Evolutionary conservation across 2,113 vertebrate species (phyloP).

Genomic region (Pholis gunnellus): DNA sequence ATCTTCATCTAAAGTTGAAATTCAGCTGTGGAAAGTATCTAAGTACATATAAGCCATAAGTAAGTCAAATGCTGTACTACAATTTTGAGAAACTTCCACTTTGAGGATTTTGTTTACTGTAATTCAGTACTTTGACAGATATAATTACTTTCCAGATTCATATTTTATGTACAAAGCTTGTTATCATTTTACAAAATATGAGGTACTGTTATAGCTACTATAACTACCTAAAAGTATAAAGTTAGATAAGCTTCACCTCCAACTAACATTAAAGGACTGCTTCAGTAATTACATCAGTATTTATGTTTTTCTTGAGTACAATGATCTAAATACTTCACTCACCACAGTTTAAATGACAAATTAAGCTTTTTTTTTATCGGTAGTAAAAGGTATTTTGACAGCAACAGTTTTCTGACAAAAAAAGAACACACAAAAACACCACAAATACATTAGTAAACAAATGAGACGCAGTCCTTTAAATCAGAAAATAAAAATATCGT

Average conservation of each 20-base stretch:
- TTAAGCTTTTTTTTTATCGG: conserved; percentile 31
- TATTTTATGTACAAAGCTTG: not conserved
- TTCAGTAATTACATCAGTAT: not conserved
- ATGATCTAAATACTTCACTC: not conserved
- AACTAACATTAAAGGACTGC: not conserved
- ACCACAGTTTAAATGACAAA: conserved; percentile 30
- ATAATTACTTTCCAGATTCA: not conserved
- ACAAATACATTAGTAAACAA: conserved; percentile 31
- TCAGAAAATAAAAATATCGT: not conserved
- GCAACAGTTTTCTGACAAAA: conserved; percentile 16
- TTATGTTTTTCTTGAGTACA: not conserved
- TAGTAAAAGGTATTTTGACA: conserved; percentile 32
- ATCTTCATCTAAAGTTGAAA: not conserved
- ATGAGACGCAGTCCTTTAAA: not conserved
- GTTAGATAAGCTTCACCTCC: not conserved
- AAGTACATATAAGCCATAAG: not conserved
- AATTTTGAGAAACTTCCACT: not conserved
- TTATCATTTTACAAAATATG: not conserved
- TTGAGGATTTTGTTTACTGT: not conserved
- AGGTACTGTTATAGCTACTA: not conserved
- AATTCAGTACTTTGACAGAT: not conserved
- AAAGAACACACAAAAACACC: conserved; percentile 8
- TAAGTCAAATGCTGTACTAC: not conserved
- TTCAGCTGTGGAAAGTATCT: not conserved
- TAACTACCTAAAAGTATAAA: not conserved